phyloP scores from a whole-genome alignment of 2,113 vertebrate genomes.

The Columba livia region DNA sequence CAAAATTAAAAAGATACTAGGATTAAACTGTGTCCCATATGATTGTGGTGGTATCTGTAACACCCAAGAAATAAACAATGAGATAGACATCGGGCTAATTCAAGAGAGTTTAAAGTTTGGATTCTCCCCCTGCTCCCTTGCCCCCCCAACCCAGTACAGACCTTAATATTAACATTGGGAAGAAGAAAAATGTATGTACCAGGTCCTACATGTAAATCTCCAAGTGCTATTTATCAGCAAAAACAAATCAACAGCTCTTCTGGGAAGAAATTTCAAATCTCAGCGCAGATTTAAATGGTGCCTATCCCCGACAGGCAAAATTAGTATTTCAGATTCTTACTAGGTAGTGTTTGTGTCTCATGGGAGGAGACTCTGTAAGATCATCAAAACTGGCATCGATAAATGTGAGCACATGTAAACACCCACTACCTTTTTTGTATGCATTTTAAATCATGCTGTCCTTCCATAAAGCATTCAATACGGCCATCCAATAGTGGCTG shows the following conservation, averaged over 20 bases:
- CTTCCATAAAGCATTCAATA: background rate
- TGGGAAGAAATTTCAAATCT: background rate
- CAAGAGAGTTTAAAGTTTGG: background rate
- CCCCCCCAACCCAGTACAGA: background rate
- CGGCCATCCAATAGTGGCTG: background rate
- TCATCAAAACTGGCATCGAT: background rate
- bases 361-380: background rate
- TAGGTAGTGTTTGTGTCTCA: background rate
- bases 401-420: background rate
- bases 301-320: background rate
- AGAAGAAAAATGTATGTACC: background rate
- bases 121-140: rapidly evolving
- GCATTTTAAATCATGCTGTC: background rate
- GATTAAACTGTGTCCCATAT: background rate
- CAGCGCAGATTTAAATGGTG: background rate
- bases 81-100: background rate
- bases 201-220: background rate
- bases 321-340: background rate
- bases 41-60: background rate
- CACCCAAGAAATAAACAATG: background rate
- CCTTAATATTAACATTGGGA: background rate
- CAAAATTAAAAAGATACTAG: background rate
- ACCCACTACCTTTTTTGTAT: background rate
- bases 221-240: background rate
- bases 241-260: background rate